A percentile compares a stretch with the other conserved stretches of the same genome.
Evolutionary conservation across 2,888 invertebrate genomes (phyloP).

Genomic region (Abrostola tripartita): DNA sequence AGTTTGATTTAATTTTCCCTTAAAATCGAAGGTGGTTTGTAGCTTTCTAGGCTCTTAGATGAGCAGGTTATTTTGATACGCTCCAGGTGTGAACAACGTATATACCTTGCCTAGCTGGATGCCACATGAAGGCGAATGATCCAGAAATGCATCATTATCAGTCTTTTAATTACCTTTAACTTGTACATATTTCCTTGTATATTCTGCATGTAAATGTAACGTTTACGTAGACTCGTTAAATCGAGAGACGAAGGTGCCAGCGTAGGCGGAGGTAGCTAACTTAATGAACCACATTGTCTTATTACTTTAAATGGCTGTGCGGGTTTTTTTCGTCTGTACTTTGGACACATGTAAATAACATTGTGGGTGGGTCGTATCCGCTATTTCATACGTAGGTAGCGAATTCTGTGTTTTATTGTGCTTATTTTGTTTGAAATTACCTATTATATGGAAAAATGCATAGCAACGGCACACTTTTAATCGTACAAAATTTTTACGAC

Average conservation of each 20-base stretch:
- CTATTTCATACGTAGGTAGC: conserved; percentile 64
- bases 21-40: too few species aligned
- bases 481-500: too few species aligned
- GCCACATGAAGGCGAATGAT: neutral
- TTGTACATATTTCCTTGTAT: conserved; percentile 21
- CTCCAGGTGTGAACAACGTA: too few species aligned
- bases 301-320: conserved; percentile 81
- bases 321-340: conserved; percentile 71
- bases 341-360: conserved; percentile 76
- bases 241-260: conserved; percentile 61
- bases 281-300: conserved; percentile 86
- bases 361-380: conserved; percentile 79
- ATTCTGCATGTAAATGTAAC: conserved; percentile 36
- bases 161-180: conserved; percentile 32
- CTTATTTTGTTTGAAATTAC: conserved; percentile 30
- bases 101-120: neutral
- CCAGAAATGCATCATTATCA: neutral
- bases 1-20: too few species aligned
- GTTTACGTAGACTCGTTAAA: conserved; percentile 57
- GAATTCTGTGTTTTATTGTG: conserved; percentile 47
- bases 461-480: too few species aligned
- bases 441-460: conserved; percentile 10
- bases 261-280: conserved; percentile 78
- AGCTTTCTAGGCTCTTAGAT: too few species aligned
- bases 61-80: too few species aligned